Percentiles rank a stretch among this genome's conserved stretches.
Conservation (phyloP, 2,888 invertebrate genomes). For the Seira musarum region DNA sequence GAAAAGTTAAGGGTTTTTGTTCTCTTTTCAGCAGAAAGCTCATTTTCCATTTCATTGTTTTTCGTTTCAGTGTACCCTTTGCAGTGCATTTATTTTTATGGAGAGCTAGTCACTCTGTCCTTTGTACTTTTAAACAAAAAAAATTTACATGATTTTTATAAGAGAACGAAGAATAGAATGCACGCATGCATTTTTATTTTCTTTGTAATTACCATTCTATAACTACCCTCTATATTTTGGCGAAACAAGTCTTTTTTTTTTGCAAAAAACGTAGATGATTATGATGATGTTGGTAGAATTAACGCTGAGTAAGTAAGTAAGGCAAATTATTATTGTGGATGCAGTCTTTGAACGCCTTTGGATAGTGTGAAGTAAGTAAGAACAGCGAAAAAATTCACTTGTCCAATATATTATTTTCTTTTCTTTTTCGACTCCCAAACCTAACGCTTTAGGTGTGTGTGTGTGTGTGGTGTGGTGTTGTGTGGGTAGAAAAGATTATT, state of each 20-base stretch:
- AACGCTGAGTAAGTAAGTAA: constrained; percentile 13
- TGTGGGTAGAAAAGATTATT: constrained; percentile 53
- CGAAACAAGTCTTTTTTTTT: constrained; percentile 40
- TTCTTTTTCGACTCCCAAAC: constrained; percentile 14
- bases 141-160: too few species aligned
- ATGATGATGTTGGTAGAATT: constrained; percentile 20
- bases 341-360: not conserved
- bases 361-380: constrained; percentile 23
- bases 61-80: too few species aligned
- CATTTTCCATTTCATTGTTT: too few species aligned
- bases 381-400: constrained; percentile 18
- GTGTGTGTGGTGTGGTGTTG: too few species aligned
- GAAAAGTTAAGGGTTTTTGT: too few species aligned
- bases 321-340: constrained; percentile 8
- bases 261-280: constrained; percentile 30
- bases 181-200: not conserved
- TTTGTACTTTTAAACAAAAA: too few species aligned
- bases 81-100: not conserved
- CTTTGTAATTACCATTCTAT: not conserved
- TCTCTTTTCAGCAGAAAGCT: too few species aligned
- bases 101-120: too few species aligned
- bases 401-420: constrained; percentile 9
- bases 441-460: constrained; percentile 40
- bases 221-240: constrained; percentile 23
- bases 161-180: too few species aligned